Evolutionary conservation across 2,113 vertebrate species (phyloP), one percentile per base, ranked within the genome.

Genomic region (Siniperca knerii): DNA sequence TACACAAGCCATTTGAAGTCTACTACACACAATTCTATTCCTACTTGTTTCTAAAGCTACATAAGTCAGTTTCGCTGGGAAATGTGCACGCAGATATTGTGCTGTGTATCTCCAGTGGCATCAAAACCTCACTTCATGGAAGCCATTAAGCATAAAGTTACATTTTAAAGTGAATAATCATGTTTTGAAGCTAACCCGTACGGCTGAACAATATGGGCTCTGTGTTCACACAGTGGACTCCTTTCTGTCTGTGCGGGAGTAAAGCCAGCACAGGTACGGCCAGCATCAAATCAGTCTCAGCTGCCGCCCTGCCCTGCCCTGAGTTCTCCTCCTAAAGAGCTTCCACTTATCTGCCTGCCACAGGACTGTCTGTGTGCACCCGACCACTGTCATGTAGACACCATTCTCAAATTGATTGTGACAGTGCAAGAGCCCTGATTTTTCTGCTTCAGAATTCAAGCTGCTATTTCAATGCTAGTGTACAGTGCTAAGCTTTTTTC

Each of bases 281-380:
- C 82, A 77, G 90, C 93, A 89, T 93, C 90, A 71, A 95, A 95
- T 94, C 92, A 77, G 85, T 85, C 90, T 92, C 89, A 88, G 93
- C 88, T 87, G 83, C 89, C 78, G 69, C 62, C 85, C 87, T 79
- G 83, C 90, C 90, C 79, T 92, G 82, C 87, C 89, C 90, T 87
- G 75, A 87, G 85, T 90, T 91, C 93, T 90, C 83, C 88, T 87
- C 84, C 77, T 95, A 94, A 95, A 94, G 75, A 92, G 95, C 94
- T 95, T 96, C 89, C 89, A 94, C 95, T 95, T 96, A 96, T 95
- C 94, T 92, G 90, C 64, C 80, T 73, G 83, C 94, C 90, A 87
- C 95, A 96, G 94, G 92, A 89, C 88, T 81, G 93, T 85, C 89
- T 87, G 86, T 79, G 87, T 82, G 82, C 88, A 81, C 84, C 90